phyloP scores from a whole-genome alignment of 2,888 invertebrate species.

The Yponomeuta sedellus region DNA sequence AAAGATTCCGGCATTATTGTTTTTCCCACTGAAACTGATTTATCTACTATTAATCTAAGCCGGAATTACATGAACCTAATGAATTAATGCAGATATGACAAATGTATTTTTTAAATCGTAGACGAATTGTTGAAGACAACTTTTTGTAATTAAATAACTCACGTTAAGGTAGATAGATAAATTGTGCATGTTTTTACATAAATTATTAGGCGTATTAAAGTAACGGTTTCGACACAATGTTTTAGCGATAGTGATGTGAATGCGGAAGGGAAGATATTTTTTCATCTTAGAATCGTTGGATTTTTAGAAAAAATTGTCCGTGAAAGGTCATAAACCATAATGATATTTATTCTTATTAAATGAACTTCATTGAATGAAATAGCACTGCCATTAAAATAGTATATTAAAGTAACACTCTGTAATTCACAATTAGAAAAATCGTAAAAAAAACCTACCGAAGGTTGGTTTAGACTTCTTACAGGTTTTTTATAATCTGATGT shows the following conservation, averaged over 20 bases:
- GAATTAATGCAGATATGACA: not conserved
- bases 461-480: too few species aligned
- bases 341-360: not conserved
- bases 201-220: not conserved
- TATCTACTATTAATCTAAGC: too few species aligned
- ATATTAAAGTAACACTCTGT: not conserved
- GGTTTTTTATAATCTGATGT: too few species aligned
- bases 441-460: not conserved
- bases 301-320: not conserved
- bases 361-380: not conserved
- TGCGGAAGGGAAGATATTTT: not conserved
- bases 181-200: conserved; percentile 3
- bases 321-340: not conserved
- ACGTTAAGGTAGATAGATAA: not conserved
- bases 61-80: too few species aligned
- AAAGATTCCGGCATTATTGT: too few species aligned
- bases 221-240: not conserved
- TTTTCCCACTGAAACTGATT: too few species aligned
- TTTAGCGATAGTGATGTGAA: not conserved
- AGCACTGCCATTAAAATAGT: not conserved
- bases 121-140: conserved; percentile 28
- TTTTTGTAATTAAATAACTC: not conserved
- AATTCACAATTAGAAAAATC: not conserved
- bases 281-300: not conserved
- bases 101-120: conserved; percentile 38